phyloP scores from a whole-genome alignment of 2,113 vertebrate genomes.

The Choloepus hoffmanni region DNA sequence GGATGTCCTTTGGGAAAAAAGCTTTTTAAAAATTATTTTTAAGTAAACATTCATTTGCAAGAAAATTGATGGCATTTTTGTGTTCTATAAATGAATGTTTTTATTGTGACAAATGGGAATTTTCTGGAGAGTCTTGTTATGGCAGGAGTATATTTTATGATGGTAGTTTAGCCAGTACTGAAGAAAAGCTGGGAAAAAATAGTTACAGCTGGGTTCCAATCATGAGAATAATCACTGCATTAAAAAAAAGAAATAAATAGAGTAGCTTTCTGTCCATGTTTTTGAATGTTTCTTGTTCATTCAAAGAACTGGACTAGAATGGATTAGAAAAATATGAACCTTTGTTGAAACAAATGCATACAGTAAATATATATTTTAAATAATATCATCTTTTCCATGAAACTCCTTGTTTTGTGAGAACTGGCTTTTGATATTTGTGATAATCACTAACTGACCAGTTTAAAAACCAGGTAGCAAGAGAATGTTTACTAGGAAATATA shows the following conservation, averaged over 20 bases:
- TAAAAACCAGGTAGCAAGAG: slow-evolving; percentile 39
- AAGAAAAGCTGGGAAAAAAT: slow-evolving; percentile 54
- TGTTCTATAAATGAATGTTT: slow-evolving; percentile 57
- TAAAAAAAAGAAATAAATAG: neutral
- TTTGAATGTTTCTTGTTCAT: slow-evolving; percentile 5
- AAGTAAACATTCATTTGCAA: slow-evolving; percentile 36
- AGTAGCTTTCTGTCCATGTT: neutral
- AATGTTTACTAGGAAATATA: neutral
- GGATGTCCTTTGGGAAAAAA: neutral
- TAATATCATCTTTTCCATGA: neutral
- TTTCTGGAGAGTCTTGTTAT: slow-evolving; percentile 4
- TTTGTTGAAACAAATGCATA: neutral
- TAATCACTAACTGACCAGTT: neutral
- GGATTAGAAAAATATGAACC: neutral
- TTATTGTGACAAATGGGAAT: slow-evolving; percentile 50
- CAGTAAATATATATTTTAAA: slow-evolving; percentile 8
- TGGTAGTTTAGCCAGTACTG: neutral
- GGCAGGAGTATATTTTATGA: slow-evolving; percentile 53
- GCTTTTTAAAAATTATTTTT: neutral
- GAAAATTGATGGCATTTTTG: slow-evolving; percentile 56
- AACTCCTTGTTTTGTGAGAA: neutral
- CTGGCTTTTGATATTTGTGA: slow-evolving; percentile 25
- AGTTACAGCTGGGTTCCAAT: slow-evolving; percentile 9
- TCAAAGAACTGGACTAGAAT: neutral
- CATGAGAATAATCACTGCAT: neutral